Conservation (phyloP, 1,140 invertebrate species). For the Pseudomyrmex cubaensis region DNA sequence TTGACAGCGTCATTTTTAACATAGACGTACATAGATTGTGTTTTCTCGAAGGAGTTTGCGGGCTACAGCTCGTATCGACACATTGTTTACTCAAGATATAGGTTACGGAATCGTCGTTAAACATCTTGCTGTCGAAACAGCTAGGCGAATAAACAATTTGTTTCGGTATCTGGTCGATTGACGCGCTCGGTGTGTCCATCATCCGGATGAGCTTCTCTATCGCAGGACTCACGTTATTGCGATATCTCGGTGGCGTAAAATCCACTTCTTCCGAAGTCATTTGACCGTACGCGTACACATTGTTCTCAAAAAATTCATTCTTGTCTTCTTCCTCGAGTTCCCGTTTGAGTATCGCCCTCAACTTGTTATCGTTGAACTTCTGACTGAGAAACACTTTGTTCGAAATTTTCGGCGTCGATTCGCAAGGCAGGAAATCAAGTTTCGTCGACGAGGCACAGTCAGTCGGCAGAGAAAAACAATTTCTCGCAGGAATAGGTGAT, state of each 20-base stretch:
- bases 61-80: not conserved
- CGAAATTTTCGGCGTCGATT: not conserved
- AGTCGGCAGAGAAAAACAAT: not conserved
- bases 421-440: not conserved
- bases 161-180: not conserved
- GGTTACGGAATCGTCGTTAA: not conserved
- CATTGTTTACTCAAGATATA: not conserved
- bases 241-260: not conserved
- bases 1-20: not conserved
- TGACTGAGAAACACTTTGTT: no score
- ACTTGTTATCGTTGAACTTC: not conserved
- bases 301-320: not conserved
- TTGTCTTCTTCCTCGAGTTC: not conserved
- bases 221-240: conserved; percentile 16
- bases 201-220: conserved; percentile 23
- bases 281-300: not conserved
- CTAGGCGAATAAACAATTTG: not conserved
- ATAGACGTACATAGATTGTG: not conserved
- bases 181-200: not conserved
- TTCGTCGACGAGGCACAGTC: not conserved
- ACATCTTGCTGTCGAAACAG: not conserved
- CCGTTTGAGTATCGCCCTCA: no score
- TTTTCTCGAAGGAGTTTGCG: not conserved
- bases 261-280: conserved; percentile 1
- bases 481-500: no score